Percentiles rank a stretch among this genome's conserved stretches.
Evolutionary conservation across 23 tunicate genomes (phyloP).

Genomic region (Corella eumyota): DNA sequence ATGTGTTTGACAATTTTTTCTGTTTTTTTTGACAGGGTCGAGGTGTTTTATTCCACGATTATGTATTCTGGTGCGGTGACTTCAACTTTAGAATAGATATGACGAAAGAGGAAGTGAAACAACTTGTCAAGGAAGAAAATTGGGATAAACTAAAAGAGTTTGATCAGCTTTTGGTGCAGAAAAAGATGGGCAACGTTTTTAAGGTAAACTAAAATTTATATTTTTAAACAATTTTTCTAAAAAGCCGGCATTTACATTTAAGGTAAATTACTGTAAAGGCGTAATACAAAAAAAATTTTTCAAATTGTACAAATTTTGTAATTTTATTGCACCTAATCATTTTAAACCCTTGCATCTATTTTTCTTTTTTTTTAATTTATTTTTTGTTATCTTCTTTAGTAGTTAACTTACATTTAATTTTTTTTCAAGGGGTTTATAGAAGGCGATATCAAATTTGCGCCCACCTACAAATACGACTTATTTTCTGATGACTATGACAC

Average conservation of each 20-base stretch:
- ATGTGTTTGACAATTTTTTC: neutral
- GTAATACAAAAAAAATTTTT: too few species aligned
- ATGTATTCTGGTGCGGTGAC: conserved; percentile 97
- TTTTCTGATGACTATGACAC: conserved; percentile 95
- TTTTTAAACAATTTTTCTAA: neutral
- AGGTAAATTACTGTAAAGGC: too few species aligned
- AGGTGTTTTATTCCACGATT: conserved; percentile 46
- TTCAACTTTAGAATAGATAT: conserved; percentile 93
- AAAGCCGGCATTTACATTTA: too few species aligned
- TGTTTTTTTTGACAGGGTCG: conserved; percentile 23
- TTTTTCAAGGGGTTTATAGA: conserved; percentile 76
- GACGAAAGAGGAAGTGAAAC: conserved; percentile 51
- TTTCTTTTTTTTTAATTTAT: too few species aligned
- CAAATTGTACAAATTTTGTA: too few species aligned
- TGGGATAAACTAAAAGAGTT: conserved; percentile 62
- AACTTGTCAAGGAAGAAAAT: conserved; percentile 49
- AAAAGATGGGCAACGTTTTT: conserved; percentile 73
- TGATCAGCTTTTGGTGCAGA: conserved; percentile 83
- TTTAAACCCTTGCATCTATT: too few species aligned
- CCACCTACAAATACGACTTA: conserved; percentile 98
- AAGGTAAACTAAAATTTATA: conserved; percentile 16
- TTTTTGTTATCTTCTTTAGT: too few species aligned
- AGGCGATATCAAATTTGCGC: conserved; percentile 83
- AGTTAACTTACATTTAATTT: too few species aligned
- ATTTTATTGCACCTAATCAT: too few species aligned